Base-by-base conservation (phyloP, 1,140 invertebrate genomes). In the Hypsibius dujardini region DNA sequence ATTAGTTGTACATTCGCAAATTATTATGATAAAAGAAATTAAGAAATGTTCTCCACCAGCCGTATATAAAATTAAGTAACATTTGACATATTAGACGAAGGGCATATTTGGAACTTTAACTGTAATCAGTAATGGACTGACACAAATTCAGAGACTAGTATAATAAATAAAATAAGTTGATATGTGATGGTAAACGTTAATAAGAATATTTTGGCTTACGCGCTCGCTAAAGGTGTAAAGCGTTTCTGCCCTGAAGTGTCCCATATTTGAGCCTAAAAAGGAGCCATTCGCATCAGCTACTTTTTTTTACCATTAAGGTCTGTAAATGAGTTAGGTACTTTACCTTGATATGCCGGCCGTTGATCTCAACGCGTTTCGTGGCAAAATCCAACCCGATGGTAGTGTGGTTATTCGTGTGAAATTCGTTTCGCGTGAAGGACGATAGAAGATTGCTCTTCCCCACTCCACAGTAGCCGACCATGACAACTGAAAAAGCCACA, bases 301-400 rank as follows among this genome's bases (percentile, higher is more conserved):
- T 7, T 56, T 79, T 78, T 46, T 77, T 79, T 7, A n/a, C 50
- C 7, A n/a, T 7, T n/a, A 56, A 7, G 50, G 50, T 7, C n/a
- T 7, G 50, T 7, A 56, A n/a, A n/a, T 56, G 50, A n/a, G n/a
- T 7, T n/a, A 56, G 50, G 50, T 7, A 56, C 71, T 72, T 74
- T 73, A 46, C 70, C 60, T 73, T 72, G 70, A 79, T 77, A 46
- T 74, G 76, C 71, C 79, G 76, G 28, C 73, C 72, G 74, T 78
- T 83, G 79, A 92, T 91, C 85, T 93, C 90, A 87, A 96, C 95
- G 85, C 92, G 95, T 78, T 93, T 85, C 73, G 96, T 99, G 71
- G 96, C 96, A 85, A 99, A 99, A 83, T 99, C 96, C 74, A 99
- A 96, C 73, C 96, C 96, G 84, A 99, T 99, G 74, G 96, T 99